Base-by-base conservation (phyloP, 2,888 invertebrate genomes). In the Horisme vitalbata region DNA sequence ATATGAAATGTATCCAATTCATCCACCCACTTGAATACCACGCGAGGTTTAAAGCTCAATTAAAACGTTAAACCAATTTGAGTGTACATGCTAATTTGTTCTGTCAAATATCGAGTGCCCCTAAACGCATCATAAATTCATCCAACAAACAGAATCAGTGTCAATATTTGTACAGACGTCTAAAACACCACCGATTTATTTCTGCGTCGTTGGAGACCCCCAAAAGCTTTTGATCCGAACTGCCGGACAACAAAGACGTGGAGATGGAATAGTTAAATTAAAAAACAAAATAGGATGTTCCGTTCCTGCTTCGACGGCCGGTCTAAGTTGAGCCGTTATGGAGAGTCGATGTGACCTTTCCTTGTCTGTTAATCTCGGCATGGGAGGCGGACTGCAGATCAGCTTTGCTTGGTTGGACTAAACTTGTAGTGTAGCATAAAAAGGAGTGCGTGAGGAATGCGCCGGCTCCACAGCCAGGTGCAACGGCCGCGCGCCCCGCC, bases 401-500 rank as follows among this genome's bases (percentile, higher is more conserved):
- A 68, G 65, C 59, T 67, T 73, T 78, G 60, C 69, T 54, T 72
- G 83, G 83, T 71, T 67, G 75, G 72, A 63, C 69, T 80, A 72
- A 74, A 73, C 73, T 79, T 68, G 79, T 76, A 76, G 76, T 77
- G 76, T 77, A 75, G 77, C 71, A 83, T 83, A 85, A 86, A 85
- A 88, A 85, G 84, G 85, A 84, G 86, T 87, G 86, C 80, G 84
- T 86, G 79, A 79, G 85, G 88, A 87, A 88, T 87, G 87, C 79
- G 82, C 77, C 71, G 76, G 66, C 72, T 71, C 74, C 75, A 72
- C 74, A 73, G 80, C 77, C 87, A 88, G 87, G 88, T 89, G 88
- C 88, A 89, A 83, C 79, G 85, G 75, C 88, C 88, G 71, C 71
- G 67, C 66, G 79, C 76, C 75, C 79, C 83, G 82, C 83, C 84